These are phyloP conservation scores for Heliconius erato DNA, from an alignment of 2,888 invertebrate species.

Conservation along the genomic window DNA sequence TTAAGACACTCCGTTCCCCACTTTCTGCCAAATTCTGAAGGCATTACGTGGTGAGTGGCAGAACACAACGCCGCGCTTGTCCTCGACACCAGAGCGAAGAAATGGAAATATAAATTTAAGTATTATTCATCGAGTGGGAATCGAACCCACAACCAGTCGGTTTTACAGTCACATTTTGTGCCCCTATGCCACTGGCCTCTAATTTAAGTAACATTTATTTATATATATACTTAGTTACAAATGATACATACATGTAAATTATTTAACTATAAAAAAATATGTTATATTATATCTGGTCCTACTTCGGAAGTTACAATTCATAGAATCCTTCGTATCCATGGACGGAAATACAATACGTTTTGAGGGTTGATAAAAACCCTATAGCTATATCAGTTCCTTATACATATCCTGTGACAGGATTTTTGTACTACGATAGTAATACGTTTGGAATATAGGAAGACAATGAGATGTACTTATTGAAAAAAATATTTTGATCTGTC, in stretches of 20 bases:
- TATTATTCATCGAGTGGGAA: no score
- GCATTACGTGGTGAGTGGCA: no score
- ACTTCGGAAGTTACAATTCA: constrained; percentile 7
- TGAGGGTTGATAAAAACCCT: constrained; percentile 3
- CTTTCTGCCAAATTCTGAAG: no score
- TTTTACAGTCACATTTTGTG: no score
- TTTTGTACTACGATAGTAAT: constrained; percentile 13
- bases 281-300: neutral
- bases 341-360: constrained; percentile 10
- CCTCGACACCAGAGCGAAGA: no score
- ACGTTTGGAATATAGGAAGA: neutral
- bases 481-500: neutral
- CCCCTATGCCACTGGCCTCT: no score
- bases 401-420: constrained; percentile 22
- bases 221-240: neutral
- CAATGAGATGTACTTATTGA: constrained; percentile 7
- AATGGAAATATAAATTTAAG: no score
- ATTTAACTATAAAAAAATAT: neutral
- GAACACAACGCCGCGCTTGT: no score
- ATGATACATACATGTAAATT: neutral
- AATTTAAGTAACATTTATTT: no score
- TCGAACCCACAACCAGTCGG: no score
- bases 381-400: constrained; percentile 14
- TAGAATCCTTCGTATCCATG: neutral
- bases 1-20: no score